Percentiles rank a stretch among this genome's conserved stretches.
Evolutionary conservation across 2,797 vertebrate genomes (phyloP).

Genomic region (Pangasius mekongensis): DNA sequence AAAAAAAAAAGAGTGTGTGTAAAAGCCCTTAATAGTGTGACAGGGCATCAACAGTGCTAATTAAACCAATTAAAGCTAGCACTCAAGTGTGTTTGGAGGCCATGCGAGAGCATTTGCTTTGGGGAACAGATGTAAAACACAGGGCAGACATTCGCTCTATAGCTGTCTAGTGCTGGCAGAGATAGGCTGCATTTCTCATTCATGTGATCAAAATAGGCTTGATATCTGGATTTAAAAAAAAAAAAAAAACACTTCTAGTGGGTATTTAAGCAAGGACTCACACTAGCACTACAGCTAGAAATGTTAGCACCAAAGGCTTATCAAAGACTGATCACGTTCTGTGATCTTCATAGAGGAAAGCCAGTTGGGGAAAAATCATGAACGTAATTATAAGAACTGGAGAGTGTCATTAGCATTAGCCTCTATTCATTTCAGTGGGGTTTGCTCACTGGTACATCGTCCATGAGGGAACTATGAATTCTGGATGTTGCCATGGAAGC

Average conservation of each 20-base stretch:
- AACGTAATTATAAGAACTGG: slow-evolving; percentile 21
- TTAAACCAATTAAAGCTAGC: slow-evolving; percentile 24
- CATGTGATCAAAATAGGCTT: background rate
- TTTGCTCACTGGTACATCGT: background rate
- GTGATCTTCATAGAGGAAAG: slow-evolving; percentile 7
- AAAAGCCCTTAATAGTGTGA: slow-evolving; percentile 20
- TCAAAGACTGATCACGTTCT: background rate
- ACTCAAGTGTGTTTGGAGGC: background rate
- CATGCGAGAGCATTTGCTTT: slow-evolving; percentile 14
- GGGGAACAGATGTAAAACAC: slow-evolving; percentile 14
- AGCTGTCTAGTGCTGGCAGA: background rate
- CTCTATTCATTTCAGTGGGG: slow-evolving; percentile 12
- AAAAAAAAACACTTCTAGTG: background rate
- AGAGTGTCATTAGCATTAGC: slow-evolving; percentile 27
- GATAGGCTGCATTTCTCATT: background rate
- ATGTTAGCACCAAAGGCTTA: slow-evolving; percentile 5
- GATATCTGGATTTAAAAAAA: background rate
- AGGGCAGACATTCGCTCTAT: background rate
- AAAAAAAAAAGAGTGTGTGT: background rate
- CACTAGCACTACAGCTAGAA: background rate
- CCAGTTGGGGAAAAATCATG: slow-evolving; percentile 7
- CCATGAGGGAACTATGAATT: background rate
- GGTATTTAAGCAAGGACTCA: background rate
- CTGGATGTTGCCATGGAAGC: slow-evolving; percentile 25
- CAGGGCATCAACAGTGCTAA: background rate